These are phyloP conservation scores for Cichladusa arquata DNA, from an alignment of 2,113 vertebrate genomes.

Conservation along the genomic window DNA sequence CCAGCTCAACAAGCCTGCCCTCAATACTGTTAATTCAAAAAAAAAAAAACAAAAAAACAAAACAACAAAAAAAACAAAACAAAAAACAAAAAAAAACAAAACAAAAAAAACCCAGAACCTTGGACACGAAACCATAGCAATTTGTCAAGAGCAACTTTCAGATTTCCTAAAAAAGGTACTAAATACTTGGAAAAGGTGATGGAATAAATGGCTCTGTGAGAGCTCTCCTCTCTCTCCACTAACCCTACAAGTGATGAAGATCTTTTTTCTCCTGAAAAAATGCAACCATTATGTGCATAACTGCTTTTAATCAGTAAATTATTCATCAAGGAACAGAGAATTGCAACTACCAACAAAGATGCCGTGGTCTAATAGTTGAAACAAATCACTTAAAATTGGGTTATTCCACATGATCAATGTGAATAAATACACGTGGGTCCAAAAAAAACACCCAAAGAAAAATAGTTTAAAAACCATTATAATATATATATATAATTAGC, in stretches of 20 bases:
- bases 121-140: accelerated
- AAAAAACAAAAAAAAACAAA: not conserved
- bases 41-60: not conserved
- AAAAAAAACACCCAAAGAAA: not conserved
- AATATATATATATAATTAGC: accelerated
- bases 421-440: not conserved
- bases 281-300: accelerated
- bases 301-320: not conserved
- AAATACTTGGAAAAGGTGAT: not conserved
- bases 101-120: too few species aligned
- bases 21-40: not conserved
- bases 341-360: not conserved
- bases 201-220: not conserved
- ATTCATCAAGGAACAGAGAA: accelerated
- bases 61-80: accelerated
- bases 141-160: not conserved
- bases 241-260: not conserved
- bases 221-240: not conserved
- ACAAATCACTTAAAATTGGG: not conserved
- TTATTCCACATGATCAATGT: not conserved
- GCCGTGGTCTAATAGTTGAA: not conserved
- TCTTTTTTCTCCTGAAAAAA: not conserved
- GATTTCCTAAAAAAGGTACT: not conserved
- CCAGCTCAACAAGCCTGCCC: not conserved
- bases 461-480: not conserved